Base-by-base conservation (phyloP, 2,888 invertebrate species). In the Macrophya annulata region DNA sequence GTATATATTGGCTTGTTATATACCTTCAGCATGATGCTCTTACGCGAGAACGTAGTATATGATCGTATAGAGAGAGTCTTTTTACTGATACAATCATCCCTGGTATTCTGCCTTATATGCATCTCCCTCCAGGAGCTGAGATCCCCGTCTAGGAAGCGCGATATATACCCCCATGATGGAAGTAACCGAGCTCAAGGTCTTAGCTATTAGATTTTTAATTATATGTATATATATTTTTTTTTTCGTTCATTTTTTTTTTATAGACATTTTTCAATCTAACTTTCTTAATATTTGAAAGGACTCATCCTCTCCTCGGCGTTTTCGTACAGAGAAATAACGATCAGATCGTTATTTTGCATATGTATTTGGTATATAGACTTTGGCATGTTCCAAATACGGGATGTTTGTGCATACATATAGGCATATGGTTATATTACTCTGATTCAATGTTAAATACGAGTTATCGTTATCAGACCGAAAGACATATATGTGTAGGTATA, bases 51-150 rank as follows among this genome's bases (percentile, higher is more conserved):
- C 86, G 86, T 87, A 74, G 86, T 87, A 88, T 89, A 88, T n/a
- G n/a, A n/a, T 87, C 85, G 85, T 90, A 89, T 89, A 89, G 86
- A 90, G 91, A 91, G 90, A 88, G 85, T 86, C 89, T 91, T 92
- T 91, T 92, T 91, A 93, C 93, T 93, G 93, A 92, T 93, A 91
- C 92, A 91, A 91, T 92, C 92, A 93, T 92, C 90, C 92, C 90
- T 89, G 88, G 89, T 86, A 91, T 90, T 91, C 91, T 91, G 90
- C 89, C 91, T 93, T 93, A 93, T 93, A 93, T 93, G 89, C 91
- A 90, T 91, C 93, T 93, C 93, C 93, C 93, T 93, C 93, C 90
- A 88, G 86, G 21, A 12, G 59, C 12, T 17, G 25, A 25, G 48
- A 74, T 51, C 55, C 77, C 77, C 51, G 77, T 77, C 21, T 9